Conservation (phyloP, 1,140 invertebrate species). For the Elymnias hypermnestra region DNA sequence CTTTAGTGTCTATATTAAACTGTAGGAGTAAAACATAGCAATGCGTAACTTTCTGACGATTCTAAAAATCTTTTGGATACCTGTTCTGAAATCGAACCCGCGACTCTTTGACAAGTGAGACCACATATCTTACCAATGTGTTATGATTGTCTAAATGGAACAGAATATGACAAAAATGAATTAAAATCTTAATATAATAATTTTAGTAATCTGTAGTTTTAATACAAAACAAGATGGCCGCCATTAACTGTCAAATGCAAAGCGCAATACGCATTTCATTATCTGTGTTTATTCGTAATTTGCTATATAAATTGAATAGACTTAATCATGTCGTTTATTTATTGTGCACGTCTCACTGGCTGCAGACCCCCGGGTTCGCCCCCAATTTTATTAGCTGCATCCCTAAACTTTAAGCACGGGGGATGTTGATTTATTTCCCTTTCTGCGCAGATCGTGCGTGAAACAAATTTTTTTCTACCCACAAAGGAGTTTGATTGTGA, state of each 20-base stretch:
- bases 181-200: conserved; percentile 10
- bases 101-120: too few species aligned
- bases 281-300: conserved; percentile 27
- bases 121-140: too few species aligned
- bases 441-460: conserved; percentile 32
- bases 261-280: conserved; percentile 35
- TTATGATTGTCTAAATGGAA: too few species aligned
- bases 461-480: conserved; percentile 20
- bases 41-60: too few species aligned
- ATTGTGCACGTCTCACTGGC: conserved; percentile 57
- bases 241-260: conserved; percentile 48
- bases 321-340: conserved; percentile 65
- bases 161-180: too few species aligned
- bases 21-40: too few species aligned
- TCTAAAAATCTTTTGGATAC: too few species aligned
- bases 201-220: conserved; percentile 17
- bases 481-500: conserved; percentile 26
- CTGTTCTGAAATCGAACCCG: too few species aligned
- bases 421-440: conserved; percentile 50
- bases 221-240: conserved; percentile 47
- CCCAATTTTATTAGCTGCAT: conserved; percentile 49
- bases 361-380: conserved; percentile 19
- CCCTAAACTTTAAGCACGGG: conserved; percentile 41
- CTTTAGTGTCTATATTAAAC: too few species aligned
- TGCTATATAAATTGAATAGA: conserved; percentile 46